Conservation (phyloP, 2,797 vertebrate species). For the Aplochiton taeniatus region DNA sequence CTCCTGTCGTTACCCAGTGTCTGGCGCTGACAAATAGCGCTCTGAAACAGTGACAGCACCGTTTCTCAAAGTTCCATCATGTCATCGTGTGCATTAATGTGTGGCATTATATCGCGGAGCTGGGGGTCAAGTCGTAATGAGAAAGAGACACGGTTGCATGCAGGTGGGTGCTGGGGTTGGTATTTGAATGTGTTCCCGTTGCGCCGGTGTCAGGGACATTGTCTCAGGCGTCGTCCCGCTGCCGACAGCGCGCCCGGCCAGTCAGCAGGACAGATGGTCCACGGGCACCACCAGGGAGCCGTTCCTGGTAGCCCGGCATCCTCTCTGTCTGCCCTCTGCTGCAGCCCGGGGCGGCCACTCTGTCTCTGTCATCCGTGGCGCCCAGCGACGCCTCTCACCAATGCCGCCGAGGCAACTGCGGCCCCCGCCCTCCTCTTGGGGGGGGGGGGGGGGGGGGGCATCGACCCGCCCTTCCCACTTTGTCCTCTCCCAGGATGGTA, state of each 20-base stretch:
- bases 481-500: constrained; percentile 40
- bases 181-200: no score
- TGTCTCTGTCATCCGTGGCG: constrained; percentile 56
- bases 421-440: constrained; percentile 65
- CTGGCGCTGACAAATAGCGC: no score
- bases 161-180: no score
- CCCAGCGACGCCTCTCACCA: constrained; percentile 61
- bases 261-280: constrained; percentile 69
- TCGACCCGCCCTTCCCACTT: constrained; percentile 47
- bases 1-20: no score
- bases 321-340: constrained; percentile 51
- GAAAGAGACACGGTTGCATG: no score
- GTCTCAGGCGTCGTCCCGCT: constrained; percentile 33
- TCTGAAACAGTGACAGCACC: no score
- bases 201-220: no score
- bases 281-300: constrained; percentile 62
- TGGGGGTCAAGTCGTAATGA: no score
- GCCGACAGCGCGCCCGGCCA: constrained; percentile 37
- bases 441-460: constrained; percentile 51
- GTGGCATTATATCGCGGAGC: no score
- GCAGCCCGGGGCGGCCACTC: constrained; percentile 42
- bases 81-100: no score
- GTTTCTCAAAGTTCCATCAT: no score
- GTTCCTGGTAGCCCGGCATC: constrained; percentile 60
- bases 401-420: constrained; percentile 62